phyloP scores from a whole-genome alignment of 2,797 vertebrate species.

The Lateolabrax maculatus region DNA sequence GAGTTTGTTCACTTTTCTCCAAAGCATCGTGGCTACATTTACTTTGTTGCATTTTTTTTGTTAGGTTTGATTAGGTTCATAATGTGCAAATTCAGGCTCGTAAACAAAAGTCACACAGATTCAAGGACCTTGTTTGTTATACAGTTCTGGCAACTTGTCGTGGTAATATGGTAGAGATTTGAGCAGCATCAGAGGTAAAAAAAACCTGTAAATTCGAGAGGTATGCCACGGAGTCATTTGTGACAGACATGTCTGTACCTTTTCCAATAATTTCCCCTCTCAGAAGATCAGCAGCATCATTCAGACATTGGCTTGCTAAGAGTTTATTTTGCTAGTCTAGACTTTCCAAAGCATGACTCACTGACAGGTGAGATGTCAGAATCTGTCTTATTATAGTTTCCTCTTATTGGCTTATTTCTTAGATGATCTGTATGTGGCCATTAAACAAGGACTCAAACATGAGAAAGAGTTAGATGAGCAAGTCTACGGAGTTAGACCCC shows the following conservation, averaged over 20 bases:
- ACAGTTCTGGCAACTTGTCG: constrained; percentile 1
- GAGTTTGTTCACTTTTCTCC: constrained; percentile 13
- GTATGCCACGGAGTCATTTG: not conserved
- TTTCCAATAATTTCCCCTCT: not conserved
- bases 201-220: not conserved
- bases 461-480: too few relatives aligned
- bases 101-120: constrained; percentile 25
- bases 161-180: not conserved
- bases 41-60: constrained; percentile 28
- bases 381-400: not conserved
- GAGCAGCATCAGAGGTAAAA: not conserved
- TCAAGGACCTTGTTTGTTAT: constrained; percentile 1
- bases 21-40: constrained; percentile 12
- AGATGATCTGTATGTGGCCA: not conserved
- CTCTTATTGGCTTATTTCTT: too few relatives aligned
- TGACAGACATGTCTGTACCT: too few relatives aligned
- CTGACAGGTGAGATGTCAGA: not conserved
- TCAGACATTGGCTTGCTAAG: not conserved
- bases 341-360: not conserved
- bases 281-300: not conserved
- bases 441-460: not conserved
- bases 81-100: not conserved
- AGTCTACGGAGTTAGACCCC: too few relatives aligned
- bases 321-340: not conserved
- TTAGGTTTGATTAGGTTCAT: constrained; percentile 27